Percentiles rank a stretch among this genome's conserved stretches.
Conservation (phyloP, 1,140 invertebrate species). For the Heterodera carotae region DNA sequence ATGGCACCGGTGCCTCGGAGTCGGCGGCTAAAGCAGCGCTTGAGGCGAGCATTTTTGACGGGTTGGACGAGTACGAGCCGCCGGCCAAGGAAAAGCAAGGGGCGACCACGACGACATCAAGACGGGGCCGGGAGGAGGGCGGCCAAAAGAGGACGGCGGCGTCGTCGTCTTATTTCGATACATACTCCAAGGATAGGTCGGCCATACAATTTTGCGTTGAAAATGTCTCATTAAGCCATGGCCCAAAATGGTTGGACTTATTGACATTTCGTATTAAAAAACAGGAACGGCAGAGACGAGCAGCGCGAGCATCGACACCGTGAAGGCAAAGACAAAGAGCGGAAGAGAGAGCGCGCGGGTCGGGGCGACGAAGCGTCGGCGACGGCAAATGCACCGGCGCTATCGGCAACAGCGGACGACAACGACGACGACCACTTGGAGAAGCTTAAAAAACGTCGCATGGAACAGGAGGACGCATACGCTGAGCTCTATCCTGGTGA, state of each 20-base stretch:
- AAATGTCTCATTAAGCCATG: background rate
- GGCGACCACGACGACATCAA: too few species aligned
- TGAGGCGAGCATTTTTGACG: constrained; percentile 79
- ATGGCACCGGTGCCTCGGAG: constrained; percentile 16
- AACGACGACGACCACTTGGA: constrained; percentile 8
- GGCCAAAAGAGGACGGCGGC: constrained; percentile 39
- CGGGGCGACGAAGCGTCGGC: background rate
- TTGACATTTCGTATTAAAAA: too few species aligned
- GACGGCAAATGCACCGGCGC: background rate
- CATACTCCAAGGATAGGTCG: background rate
- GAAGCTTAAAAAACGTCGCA: constrained; percentile 44
- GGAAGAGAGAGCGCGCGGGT: constrained; percentile 20
- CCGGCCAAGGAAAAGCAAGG: constrained; percentile 66
- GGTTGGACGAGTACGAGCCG: constrained; percentile 87
- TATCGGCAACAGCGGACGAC: too few species aligned
- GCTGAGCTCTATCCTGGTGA: constrained; percentile 39
- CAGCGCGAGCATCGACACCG: background rate
- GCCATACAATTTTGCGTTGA: background rate
- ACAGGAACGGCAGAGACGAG: constrained; percentile 15
- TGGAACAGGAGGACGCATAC: constrained; percentile 54
- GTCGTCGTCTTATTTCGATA: constrained; percentile 30
- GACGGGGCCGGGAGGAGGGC: constrained; percentile 35
- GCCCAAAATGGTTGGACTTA: too few species aligned
- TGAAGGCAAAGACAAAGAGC: constrained; percentile 8
- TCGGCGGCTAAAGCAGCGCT: background rate